Percentiles rank a stretch among this genome's conserved stretches.
phyloP scores from a whole-genome alignment of 2,888 invertebrate species.

The Caenorhabditis sp. region DNA sequence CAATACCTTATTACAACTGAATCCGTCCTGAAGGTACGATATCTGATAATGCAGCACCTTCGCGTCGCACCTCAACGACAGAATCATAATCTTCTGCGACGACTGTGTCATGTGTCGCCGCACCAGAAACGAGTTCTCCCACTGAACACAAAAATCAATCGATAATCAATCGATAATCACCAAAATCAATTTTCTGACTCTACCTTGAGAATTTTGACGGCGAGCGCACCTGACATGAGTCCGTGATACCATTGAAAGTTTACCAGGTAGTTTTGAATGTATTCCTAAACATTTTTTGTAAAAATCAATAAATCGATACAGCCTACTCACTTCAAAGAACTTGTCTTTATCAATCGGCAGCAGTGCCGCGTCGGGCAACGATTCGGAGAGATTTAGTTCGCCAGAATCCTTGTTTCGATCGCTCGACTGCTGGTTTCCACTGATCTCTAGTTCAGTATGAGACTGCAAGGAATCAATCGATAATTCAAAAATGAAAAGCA shows the following conservation, averaged over 20 bases:
- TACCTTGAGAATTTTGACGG: conserved; percentile 19
- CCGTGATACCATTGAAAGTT: conserved; percentile 30
- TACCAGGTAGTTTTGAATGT: neutral
- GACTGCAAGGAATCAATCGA: neutral
- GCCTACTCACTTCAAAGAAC: neutral
- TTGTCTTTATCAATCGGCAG: neutral
- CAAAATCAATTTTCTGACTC: neutral
- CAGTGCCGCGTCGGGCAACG: neutral
- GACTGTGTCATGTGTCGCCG: neutral
- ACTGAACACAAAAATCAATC: neutral
- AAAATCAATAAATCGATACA: no score
- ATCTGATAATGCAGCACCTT: conserved; percentile 26
- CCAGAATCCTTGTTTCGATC: neutral
- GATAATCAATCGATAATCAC: no score
- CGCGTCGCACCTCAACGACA: conserved; percentile 13
- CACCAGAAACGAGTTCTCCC: conserved; percentile 33
- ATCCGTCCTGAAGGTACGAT: no score
- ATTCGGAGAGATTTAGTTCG: neutral
- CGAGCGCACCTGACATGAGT: conserved; percentile 1
- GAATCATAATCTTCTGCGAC: conserved; percentile 2
- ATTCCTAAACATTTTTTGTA: conserved; percentile 12
- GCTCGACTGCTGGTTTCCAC: neutral
- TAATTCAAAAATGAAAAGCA: no score
- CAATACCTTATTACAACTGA: no score
- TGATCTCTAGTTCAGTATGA: neutral